A percentile compares a stretch with the other conserved stretches of the same genome.
Conservation (phyloP, 2,888 invertebrate genomes). For the Julus scanicus region DNA sequence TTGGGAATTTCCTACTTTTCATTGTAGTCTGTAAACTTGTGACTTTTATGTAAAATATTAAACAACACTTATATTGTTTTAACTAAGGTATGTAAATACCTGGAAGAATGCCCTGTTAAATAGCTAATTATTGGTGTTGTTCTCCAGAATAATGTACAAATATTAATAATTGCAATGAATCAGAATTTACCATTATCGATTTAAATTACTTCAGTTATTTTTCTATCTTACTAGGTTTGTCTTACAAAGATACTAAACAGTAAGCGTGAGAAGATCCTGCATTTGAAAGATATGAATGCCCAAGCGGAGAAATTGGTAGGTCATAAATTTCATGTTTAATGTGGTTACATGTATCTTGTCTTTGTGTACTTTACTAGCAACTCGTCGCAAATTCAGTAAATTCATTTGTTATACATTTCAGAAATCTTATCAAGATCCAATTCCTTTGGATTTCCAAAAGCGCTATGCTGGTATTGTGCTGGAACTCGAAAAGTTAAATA, state of each 20-base stretch:
- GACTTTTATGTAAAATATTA: no score
- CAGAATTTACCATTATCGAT: not conserved
- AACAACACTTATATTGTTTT: no score
- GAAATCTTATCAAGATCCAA: conserved; percentile 80
- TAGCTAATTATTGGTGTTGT: no score
- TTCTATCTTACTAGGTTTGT: conserved; percentile 71
- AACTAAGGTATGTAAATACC: no score
- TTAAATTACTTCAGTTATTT: not conserved
- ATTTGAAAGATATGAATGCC: conserved; percentile 85
- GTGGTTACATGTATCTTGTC: not conserved
- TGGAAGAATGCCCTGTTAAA: no score
- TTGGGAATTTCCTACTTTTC: no score
- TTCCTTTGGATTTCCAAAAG: conserved; percentile 88
- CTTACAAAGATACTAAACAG: conserved; percentile 85
- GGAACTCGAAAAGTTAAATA: conserved; percentile 90
- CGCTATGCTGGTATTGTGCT: conserved; percentile 87
- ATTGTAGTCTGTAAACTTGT: no score
- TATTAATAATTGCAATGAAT: no score
- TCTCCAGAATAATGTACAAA: no score
- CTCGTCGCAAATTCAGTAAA: not conserved
- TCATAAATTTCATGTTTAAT: not conserved
- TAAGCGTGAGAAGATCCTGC: conserved; percentile 83
- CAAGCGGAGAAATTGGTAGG: conserved; percentile 82
- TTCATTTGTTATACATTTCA: conserved; percentile 59
- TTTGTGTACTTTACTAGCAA: not conserved